phyloP scores from a whole-genome alignment of 2,888 invertebrate genomes.

The Lasius fuliginosus region DNA sequence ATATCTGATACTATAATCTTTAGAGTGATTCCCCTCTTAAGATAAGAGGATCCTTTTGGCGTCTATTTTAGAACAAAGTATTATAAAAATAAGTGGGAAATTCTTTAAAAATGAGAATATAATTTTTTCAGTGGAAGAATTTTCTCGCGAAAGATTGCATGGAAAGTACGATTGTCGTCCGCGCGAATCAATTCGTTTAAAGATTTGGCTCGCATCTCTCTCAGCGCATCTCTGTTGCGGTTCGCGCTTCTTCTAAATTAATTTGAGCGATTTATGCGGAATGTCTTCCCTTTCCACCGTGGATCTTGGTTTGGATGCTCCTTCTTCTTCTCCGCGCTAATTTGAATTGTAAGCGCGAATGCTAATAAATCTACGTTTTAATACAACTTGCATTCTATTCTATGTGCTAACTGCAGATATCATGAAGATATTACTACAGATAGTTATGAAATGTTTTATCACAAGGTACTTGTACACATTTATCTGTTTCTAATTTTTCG shows the following conservation, averaged over 20 bases:
- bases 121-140: not conserved
- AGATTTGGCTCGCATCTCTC: slow-evolving; percentile 6
- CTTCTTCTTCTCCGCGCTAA: not conserved
- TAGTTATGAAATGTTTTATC: not conserved
- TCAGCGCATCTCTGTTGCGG: not conserved
- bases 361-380: not conserved
- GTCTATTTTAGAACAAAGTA: too few species aligned
- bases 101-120: too few species aligned
- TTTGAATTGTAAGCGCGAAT: not conserved
- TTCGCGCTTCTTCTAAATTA: slow-evolving; percentile 10
- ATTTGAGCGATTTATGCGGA: slow-evolving; percentile 6
- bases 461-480: not conserved
- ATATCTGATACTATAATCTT: too few species aligned
- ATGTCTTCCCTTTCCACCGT: not conserved
- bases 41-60: too few species aligned
- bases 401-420: not conserved
- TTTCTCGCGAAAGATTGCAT: slow-evolving; percentile 1
- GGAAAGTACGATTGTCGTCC: not conserved
- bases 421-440: not conserved
- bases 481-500: slow-evolving; percentile 3
- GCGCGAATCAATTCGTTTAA: not conserved
- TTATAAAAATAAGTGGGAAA: too few species aligned
- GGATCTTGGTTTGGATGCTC: not conserved
- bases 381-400: not conserved
- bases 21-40: too few species aligned